A percentile compares a stretch with the other conserved stretches of the same genome.
Conservation (phyloP, 1,140 invertebrate species). For the Colletes latitarsis region DNA sequence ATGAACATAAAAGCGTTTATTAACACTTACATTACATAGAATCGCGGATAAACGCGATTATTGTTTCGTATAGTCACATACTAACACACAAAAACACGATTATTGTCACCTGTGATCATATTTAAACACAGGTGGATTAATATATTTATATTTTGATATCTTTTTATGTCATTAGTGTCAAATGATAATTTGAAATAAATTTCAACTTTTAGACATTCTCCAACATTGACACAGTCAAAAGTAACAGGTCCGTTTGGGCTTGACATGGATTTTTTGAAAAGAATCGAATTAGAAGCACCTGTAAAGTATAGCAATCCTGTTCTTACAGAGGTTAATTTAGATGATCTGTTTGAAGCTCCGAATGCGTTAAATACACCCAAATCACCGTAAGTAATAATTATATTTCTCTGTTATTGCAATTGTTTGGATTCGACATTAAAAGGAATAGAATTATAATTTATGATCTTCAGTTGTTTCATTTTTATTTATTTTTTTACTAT, state of each 20-base stretch:
- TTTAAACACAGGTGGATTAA: neutral
- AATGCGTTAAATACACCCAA: slow-evolving; percentile 61
- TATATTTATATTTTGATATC: slow-evolving; percentile 6
- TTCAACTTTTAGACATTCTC: slow-evolving; percentile 67
- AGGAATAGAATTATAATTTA: slow-evolving; percentile 13
- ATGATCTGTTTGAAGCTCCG: slow-evolving; percentile 68
- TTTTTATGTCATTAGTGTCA: neutral
- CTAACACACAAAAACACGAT: no score
- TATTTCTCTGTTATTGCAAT: neutral
- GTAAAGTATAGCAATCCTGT: slow-evolving; percentile 78
- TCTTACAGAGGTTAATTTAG: slow-evolving; percentile 79
- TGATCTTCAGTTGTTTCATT: neutral
- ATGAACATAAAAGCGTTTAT: no score
- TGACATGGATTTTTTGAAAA: slow-evolving; percentile 85
- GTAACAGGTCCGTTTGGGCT: slow-evolving; percentile 86
- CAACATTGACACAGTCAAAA: slow-evolving; percentile 75
- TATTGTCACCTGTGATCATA: no score
- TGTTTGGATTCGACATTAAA: neutral
- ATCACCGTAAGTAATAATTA: slow-evolving; percentile 67
- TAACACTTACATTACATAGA: no score
- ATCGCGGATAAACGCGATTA: no score
- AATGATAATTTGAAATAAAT: neutral
- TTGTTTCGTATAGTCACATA: no score
- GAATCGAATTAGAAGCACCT: slow-evolving; percentile 81
- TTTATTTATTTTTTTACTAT: neutral